Percentiles rank a stretch among this genome's conserved stretches.
These are phyloP conservation scores for Ctenochaetus hawaiiensis DNA, from an alignment of 2,797 vertebrate genomes.

Conservation along the genomic window DNA sequence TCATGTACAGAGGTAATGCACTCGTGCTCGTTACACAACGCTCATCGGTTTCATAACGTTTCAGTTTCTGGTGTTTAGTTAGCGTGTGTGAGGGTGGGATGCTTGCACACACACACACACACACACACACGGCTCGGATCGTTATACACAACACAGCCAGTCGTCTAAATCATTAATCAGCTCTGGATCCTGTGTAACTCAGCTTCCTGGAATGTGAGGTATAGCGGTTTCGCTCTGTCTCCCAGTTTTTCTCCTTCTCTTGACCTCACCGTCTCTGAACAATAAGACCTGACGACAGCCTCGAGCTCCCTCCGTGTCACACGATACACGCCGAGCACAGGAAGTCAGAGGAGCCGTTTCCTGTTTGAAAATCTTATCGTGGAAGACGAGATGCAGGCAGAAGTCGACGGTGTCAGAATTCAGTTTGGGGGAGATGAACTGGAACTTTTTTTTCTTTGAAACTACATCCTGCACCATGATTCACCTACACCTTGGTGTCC, in stretches of 20 bases:
- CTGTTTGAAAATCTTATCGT: constrained; percentile 37
- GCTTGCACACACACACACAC: background rate
- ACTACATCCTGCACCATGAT: too few relatives aligned
- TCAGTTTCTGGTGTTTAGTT: background rate
- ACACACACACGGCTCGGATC: background rate
- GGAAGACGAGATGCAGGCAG: constrained; percentile 21
- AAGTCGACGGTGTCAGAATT: background rate
- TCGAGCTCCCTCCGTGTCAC: constrained; percentile 29
- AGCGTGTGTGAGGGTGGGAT: background rate
- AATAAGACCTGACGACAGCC: constrained; percentile 41
- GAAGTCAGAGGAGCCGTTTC: constrained; percentile 57
- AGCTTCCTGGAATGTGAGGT: constrained; percentile 44
- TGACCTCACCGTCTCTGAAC: constrained; percentile 42
- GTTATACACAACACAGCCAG: background rate
- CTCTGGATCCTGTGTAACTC: constrained; percentile 45
- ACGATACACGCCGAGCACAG: constrained; percentile 45
- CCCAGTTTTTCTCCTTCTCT: constrained; percentile 19
- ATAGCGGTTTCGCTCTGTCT: constrained; percentile 36
- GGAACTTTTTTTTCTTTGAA: background rate
- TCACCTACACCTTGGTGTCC: too few relatives aligned
- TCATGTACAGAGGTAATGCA: constrained; percentile 87
- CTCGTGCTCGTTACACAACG: constrained; percentile 40
- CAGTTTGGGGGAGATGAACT: constrained; percentile 12
- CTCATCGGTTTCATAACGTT: constrained; percentile 20
- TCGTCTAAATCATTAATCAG: constrained; percentile 76